These are phyloP conservation scores for Myotis pilosus DNA, from an alignment of 2,797 vertebrate genomes.

Conservation along the genomic window DNA sequence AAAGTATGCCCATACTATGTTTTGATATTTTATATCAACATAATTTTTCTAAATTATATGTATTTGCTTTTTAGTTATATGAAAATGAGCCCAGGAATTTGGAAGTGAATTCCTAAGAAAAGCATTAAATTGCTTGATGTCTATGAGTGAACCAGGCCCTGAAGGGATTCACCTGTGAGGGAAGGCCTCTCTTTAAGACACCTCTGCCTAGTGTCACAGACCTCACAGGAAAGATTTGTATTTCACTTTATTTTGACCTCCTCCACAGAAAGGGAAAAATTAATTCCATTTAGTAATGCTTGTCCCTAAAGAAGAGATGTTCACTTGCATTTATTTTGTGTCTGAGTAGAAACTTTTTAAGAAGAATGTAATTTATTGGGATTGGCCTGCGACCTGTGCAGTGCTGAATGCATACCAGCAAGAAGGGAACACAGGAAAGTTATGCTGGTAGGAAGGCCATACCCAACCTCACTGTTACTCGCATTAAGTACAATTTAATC, in stretches of 20 bases:
- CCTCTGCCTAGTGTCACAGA: not conserved
- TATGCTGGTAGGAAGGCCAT: not conserved
- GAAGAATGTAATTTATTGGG: not conserved
- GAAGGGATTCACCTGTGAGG: not conserved
- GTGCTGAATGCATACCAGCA: not conserved
- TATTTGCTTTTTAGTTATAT: not conserved
- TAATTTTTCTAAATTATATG: not conserved
- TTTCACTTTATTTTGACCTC: not conserved
- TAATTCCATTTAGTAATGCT: not conserved
- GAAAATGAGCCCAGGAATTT: not conserved
- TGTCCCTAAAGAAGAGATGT: not conserved
- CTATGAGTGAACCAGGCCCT: not conserved
- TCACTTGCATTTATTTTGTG: not conserved
- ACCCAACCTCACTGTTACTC: not conserved
- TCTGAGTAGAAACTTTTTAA: not conserved
- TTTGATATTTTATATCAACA: slow-evolving; percentile 29
- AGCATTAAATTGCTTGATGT: not conserved
- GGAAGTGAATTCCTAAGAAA: not conserved
- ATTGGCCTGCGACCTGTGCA: not conserved
- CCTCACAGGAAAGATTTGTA: not conserved
- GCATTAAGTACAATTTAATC: not conserved
- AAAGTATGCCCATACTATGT: not conserved
- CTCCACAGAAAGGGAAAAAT: not conserved
- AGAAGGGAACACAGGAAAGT: not conserved
- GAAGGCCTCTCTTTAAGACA: not conserved